phyloP scores from a whole-genome alignment of 2,113 vertebrate species.

The Genyomyrus donnyi region DNA sequence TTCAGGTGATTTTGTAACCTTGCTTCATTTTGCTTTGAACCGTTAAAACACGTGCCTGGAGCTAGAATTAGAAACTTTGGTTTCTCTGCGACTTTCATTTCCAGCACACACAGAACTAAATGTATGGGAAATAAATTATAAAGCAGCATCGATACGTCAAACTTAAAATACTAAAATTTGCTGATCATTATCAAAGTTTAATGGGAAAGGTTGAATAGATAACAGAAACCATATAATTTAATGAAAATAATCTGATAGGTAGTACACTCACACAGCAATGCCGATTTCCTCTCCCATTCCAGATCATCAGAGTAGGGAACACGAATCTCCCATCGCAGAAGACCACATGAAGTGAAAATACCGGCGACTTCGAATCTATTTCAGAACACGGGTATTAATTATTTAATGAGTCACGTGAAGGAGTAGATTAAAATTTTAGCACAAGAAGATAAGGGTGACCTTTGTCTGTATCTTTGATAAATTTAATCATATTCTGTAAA shows the following conservation, averaged over 20 bases:
- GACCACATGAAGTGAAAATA: slow-evolving; percentile 79
- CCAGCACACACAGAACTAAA: neutral
- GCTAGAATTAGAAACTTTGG: neutral
- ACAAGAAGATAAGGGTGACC: slow-evolving; percentile 58
- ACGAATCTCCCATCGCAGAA: slow-evolving; percentile 71
- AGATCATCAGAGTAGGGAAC: slow-evolving; percentile 49
- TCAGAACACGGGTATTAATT: slow-evolving; percentile 85
- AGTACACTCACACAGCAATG: slow-evolving; percentile 53
- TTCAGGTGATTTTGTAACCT: neutral
- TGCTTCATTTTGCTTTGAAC: neutral
- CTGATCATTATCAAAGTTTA: neutral
- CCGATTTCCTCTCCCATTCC: slow-evolving; percentile 18
- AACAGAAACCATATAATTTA: neutral
- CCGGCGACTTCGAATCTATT: slow-evolving; percentile 76
- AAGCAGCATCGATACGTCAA: neutral
- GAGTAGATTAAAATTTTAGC: slow-evolving; percentile 82
- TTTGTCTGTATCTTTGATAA: slow-evolving; percentile 53
- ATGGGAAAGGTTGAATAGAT: neutral
- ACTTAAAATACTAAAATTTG: neutral
- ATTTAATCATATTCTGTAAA: slow-evolving; percentile 38
- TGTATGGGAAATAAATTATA: neutral
- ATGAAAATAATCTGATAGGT: neutral
- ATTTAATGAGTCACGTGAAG: slow-evolving; percentile 89
- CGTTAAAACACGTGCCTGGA: neutral
- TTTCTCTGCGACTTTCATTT: neutral